These are phyloP conservation scores for Caenorhabditis tropicalis DNA, from an alignment of 1,140 invertebrate species.

Conservation along the genomic window DNA sequence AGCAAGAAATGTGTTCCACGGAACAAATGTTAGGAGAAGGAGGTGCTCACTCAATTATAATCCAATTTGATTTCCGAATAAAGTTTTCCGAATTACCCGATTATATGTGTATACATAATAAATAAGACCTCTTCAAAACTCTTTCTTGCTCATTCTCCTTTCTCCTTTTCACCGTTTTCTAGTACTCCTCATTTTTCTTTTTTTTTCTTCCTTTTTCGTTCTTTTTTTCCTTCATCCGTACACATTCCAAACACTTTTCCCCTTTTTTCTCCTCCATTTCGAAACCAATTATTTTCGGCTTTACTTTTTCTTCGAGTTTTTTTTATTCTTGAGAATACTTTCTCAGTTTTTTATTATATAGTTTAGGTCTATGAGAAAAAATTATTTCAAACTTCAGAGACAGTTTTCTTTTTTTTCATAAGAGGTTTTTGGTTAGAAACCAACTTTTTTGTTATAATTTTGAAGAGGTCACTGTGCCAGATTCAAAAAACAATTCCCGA, in stretches of 20 bases:
- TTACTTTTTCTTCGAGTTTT: not conserved
- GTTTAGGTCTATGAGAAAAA: too few relatives aligned
- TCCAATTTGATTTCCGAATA: not conserved
- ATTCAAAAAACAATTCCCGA: too few relatives aligned
- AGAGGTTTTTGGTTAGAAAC: too few relatives aligned
- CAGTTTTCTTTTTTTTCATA: too few relatives aligned
- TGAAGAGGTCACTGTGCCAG: too few relatives aligned
- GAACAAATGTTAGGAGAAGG: conserved; percentile 50
- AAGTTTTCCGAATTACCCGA: not conserved
- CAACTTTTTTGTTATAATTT: too few relatives aligned
- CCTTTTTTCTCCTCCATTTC: not conserved
- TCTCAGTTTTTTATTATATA: not conserved
- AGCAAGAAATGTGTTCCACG: conserved; percentile 46
- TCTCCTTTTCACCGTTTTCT: not conserved
- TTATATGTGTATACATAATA: not conserved
- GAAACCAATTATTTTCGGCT: conserved; percentile 34
- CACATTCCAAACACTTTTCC: not conserved
- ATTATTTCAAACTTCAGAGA: too few relatives aligned
- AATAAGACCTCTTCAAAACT: conserved; percentile 2
- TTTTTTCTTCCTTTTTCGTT: not conserved
- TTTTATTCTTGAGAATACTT: not conserved
- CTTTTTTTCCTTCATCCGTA: too few relatives aligned
- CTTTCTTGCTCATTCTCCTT: not conserved
- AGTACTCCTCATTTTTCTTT: conserved; percentile 30
- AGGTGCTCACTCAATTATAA: not conserved